Evolutionary conservation across 2,888 invertebrate species (phyloP).

Genomic region (Teinopalpus imperialis): DNA sequence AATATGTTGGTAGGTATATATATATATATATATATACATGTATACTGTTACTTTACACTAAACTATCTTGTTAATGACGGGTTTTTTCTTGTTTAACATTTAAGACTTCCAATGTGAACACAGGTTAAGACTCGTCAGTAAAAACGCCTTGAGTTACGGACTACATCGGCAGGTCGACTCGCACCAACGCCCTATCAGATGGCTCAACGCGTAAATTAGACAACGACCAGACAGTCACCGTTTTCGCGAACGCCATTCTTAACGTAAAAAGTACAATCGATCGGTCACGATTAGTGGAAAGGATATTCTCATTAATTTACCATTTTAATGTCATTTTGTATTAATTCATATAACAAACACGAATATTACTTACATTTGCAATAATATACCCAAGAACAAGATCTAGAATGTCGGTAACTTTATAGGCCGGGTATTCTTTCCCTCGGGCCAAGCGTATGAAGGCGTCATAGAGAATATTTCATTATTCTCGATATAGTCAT

Average conservation of each 20-base stretch:
- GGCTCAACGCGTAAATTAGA: constrained; percentile 15
- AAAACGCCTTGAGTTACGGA: constrained; percentile 19
- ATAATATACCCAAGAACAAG: constrained; percentile 13
- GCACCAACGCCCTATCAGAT: constrained; percentile 18
- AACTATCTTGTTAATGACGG: too few species aligned
- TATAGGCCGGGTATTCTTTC: constrained; percentile 18
- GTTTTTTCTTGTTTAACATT: too few species aligned
- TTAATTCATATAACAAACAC: neutral
- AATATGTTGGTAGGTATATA: too few species aligned
- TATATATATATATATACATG: too few species aligned
- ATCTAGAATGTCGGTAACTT: constrained; percentile 13
- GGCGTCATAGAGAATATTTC: constrained; percentile 4
- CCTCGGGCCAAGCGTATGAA: constrained; percentile 7
- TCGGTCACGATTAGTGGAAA: neutral
- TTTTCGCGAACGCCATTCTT: neutral
- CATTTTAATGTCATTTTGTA: neutral
- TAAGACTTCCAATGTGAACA: neutral
- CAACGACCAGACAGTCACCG: neutral
- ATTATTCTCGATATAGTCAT: neutral
- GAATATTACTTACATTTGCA: constrained; percentile 2
- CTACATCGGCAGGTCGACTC: constrained; percentile 4
- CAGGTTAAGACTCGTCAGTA: constrained; percentile 1
- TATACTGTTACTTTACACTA: too few species aligned
- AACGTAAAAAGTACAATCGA: neutral
- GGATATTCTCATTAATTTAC: neutral